These are phyloP conservation scores for Channa striata DNA, from an alignment of 2,797 vertebrate genomes.

Conservation along the genomic window DNA sequence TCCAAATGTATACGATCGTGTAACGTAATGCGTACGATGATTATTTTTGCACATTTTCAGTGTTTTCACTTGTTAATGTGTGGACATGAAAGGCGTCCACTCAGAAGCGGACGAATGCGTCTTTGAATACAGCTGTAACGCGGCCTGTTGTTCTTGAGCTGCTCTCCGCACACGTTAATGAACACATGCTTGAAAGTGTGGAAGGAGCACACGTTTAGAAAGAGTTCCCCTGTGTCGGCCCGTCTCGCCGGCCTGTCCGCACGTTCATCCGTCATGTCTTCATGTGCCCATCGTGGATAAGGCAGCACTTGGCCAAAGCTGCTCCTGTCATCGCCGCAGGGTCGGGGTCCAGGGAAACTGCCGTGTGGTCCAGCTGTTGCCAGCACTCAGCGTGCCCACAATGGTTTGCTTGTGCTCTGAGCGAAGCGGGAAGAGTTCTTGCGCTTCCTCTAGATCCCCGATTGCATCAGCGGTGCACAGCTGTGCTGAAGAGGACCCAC, in stretches of 20 bases:
- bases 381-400: conserved; percentile 65
- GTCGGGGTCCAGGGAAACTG: conserved; percentile 57
- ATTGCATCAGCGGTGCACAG: conserved; percentile 66
- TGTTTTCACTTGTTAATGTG: no score
- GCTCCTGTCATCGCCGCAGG: conserved; percentile 69
- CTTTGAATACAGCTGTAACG: not conserved
- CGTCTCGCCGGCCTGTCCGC: conserved; percentile 43
- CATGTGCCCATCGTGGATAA: conserved; percentile 53
- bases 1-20: no score
- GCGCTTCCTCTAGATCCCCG: conserved; percentile 43
- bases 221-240: conserved; percentile 25
- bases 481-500: conserved; percentile 52
- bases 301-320: conserved; percentile 63
- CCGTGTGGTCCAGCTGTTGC: conserved; percentile 73
- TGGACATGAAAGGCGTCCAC: no score
- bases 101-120: no score
- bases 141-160: not conserved
- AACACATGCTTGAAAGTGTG: conserved; percentile 15
- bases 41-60: no score
- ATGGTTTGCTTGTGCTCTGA: conserved; percentile 64
- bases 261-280: conserved; percentile 65
- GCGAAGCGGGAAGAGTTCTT: conserved; percentile 38
- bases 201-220: not conserved
- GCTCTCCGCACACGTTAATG: conserved; percentile 26
- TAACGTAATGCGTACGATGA: no score